Conservation (phyloP, 2,888 invertebrate species). For the Byasa hedistus region DNA sequence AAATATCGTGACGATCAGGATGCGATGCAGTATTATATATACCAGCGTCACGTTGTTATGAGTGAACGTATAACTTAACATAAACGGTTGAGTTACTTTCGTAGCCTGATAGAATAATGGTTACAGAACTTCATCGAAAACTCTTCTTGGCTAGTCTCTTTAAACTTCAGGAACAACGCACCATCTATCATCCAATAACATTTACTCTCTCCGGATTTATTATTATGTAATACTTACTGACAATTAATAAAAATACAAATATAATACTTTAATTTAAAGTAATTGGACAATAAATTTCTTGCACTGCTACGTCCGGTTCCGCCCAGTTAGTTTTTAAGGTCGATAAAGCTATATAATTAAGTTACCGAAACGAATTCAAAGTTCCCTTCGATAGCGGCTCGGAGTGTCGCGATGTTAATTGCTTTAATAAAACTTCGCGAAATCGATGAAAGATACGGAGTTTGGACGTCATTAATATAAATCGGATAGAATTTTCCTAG, state of each 20-base stretch:
- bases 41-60: too few relatives aligned
- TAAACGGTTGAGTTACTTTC: too few relatives aligned
- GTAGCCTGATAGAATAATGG: too few relatives aligned
- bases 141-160: too few relatives aligned
- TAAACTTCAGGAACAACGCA: too few relatives aligned
- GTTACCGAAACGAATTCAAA: slow-evolving; percentile 14
- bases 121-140: too few relatives aligned
- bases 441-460: slow-evolving; percentile 21
- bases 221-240: too few relatives aligned
- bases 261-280: slow-evolving; percentile 1
- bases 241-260: not conserved
- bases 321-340: slow-evolving; percentile 14
- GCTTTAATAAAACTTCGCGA: slow-evolving; percentile 16
- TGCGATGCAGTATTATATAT: too few relatives aligned
- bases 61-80: too few relatives aligned
- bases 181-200: too few relatives aligned
- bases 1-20: too few relatives aligned
- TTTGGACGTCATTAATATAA: slow-evolving; percentile 1
- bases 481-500: not conserved
- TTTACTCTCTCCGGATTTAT: too few relatives aligned
- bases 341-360: slow-evolving; percentile 21
- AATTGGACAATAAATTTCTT: not conserved
- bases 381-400: slow-evolving; percentile 15
- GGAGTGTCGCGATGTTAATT: slow-evolving; percentile 22
- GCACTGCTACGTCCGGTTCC: not conserved